Evolutionary conservation across 1,140 invertebrate species (phyloP), one percentile per base, ranked within the genome.

Genomic region (Drosophila orosa): DNA sequence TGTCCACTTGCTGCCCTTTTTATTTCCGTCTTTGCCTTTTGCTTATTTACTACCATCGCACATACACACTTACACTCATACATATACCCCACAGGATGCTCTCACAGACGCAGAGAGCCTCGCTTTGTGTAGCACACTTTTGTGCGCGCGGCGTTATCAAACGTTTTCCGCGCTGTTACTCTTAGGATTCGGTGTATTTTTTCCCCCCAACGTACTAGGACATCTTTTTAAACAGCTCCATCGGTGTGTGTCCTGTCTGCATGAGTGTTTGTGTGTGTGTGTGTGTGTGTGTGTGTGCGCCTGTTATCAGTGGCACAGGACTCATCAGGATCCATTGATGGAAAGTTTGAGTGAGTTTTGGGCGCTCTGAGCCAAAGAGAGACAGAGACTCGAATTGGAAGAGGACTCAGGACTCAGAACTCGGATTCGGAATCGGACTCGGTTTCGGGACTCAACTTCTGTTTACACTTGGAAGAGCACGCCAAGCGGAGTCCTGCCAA

Each of bases 121-220:
- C 35, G 63, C 65, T 61, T 87, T 86, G 71, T 87, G 27, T 79
- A 81, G 82, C 78, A 86, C 45, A 86, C 82, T 82, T 85, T 86
- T 86, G 63, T 89, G 84, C 66, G 80, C 69, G 55, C 71, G 61
- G 68, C 73, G 76, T 87, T 87, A 87, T 87, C 84, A 84, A 84
- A 74, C 80, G 84, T 84, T 84, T 87, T 87, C 84, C 84, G 85
- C 84, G 77, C 84, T 87, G 85, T 87, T 87, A 90, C 80, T 79
- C 67, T 63, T 74, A 66, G 55, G 33, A 76, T 39, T 76, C 52
- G 45, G 37, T 56, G 60, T 75, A n/a, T 65, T 42, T 55, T 74
- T 61, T 52, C 15, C 24, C 24, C 15, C 3, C 33, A 7, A n/a
- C 13, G 35, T 55, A 71, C 78, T 75, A 71, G 25, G 42, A 78